Conservation (phyloP, 2,888 invertebrate genomes). For the Drosophila meridionalis region DNA sequence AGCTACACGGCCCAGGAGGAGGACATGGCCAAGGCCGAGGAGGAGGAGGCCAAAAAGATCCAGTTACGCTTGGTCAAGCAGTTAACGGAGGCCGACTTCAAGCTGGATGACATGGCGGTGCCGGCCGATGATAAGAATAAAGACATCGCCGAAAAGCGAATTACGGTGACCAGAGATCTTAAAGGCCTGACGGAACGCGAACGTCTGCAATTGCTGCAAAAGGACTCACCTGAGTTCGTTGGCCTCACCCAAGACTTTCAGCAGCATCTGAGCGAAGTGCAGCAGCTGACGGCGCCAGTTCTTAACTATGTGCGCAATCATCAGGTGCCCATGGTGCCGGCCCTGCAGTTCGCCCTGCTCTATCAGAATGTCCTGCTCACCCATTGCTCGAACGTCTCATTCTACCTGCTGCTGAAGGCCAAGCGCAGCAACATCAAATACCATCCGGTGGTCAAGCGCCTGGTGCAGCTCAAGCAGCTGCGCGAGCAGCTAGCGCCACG, state of each 20-base stretch:
- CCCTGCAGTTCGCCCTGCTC: conserved; percentile 89
- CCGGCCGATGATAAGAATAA: background rate
- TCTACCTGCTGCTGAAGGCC: conserved; percentile 93
- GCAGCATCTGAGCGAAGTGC: conserved; percentile 88
- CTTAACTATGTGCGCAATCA: conserved; percentile 88
- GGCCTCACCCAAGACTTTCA: conserved; percentile 92
- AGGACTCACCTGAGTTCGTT: conserved; percentile 95
- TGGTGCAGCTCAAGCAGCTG: conserved; percentile 92
- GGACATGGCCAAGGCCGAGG: conserved; percentile 91
- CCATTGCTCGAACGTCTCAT: conserved; percentile 94
- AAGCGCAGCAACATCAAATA: conserved; percentile 89
- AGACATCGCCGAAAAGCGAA: conserved; percentile 19
- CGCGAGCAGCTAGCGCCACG: conserved; percentile 90
- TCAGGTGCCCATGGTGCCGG: conserved; percentile 88
- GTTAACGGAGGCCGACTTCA: conserved; percentile 91
- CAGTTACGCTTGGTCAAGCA: conserved; percentile 91
- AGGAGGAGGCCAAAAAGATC: conserved; percentile 92
- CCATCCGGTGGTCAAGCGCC: conserved; percentile 95
- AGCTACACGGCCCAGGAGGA: conserved; percentile 86
- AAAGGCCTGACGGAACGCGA: conserved; percentile 91
- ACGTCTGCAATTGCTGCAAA: conserved; percentile 90
- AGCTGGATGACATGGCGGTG: conserved; percentile 46
- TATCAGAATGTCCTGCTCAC: conserved; percentile 90
- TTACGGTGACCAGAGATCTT: conserved; percentile 90
- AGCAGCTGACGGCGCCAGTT: conserved; percentile 89